Conservation (phyloP, 2,113 vertebrate genomes). For the Daubentonia madagascariensis region DNA sequence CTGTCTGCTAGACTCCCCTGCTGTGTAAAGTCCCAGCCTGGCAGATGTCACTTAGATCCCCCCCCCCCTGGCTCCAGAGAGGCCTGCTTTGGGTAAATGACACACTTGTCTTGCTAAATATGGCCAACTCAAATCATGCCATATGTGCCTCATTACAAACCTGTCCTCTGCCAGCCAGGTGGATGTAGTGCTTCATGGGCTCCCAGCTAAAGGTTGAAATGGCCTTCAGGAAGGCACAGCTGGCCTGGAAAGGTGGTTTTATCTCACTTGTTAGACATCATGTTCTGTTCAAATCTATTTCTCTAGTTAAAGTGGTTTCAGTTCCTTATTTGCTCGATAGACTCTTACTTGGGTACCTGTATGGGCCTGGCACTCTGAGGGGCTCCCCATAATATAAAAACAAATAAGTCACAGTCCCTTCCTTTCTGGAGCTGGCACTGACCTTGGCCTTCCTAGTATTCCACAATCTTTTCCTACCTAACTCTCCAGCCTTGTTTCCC, state of each 20-base stretch:
- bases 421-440: not conserved
- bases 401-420: not conserved
- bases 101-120: not conserved
- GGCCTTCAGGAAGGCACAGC: not conserved
- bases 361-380: not conserved
- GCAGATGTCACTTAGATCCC: not conserved
- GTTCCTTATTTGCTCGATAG: conserved; percentile 22
- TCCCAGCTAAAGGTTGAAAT: not conserved
- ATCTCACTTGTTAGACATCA: not conserved
- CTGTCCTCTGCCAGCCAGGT: not conserved
- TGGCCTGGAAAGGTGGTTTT: not conserved
- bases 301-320: not conserved
- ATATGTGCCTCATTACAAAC: not conserved
- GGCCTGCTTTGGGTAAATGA: not conserved
- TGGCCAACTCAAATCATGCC: not conserved
- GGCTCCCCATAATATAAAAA: not conserved
- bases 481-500: not conserved
- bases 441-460: not conserved
- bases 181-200: not conserved
- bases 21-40: not conserved
- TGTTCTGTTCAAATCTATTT: not conserved
- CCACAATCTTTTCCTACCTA: not conserved
- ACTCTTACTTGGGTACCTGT: not conserved
- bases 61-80: not conserved
- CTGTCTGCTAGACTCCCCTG: not conserved